Conservation (phyloP, 2,113 vertebrate genomes). For the Pseudopipra pipra region DNA sequence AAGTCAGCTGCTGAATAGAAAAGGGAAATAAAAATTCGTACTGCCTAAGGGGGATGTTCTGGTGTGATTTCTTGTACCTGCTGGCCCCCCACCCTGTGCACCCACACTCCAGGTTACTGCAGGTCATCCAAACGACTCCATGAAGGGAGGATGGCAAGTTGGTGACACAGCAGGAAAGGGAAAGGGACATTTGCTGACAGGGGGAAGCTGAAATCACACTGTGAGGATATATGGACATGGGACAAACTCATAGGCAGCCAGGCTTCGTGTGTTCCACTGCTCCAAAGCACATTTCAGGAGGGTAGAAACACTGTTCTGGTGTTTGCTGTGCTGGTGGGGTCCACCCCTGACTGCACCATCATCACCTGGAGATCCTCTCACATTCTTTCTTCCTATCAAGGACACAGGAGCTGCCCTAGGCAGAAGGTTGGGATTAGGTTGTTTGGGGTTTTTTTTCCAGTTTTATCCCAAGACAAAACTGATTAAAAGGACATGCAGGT, state of each 20-base stretch:
- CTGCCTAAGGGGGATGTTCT: background rate
- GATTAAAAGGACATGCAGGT: background rate
- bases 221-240: background rate
- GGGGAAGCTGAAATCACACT: background rate
- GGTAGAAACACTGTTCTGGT: background rate
- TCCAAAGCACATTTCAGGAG: background rate
- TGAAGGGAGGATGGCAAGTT: background rate
- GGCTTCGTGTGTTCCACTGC: background rate
- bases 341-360: background rate
- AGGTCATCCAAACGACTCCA: background rate
- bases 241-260: background rate
- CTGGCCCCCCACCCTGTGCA: background rate
- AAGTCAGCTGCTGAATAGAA: background rate
- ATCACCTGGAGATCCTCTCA: background rate
- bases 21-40: background rate
- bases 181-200: background rate
- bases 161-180: background rate
- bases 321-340: background rate
- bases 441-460: background rate
- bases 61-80: background rate
- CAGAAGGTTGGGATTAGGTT: background rate
- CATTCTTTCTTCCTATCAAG: background rate
- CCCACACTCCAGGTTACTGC: background rate
- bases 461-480: background rate
- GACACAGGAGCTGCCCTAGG: background rate